Percentiles rank a stretch among this genome's conserved stretches.
These are phyloP conservation scores for Climacteris rufus DNA, from an alignment of 2,113 vertebrate species.

Conservation along the genomic window DNA sequence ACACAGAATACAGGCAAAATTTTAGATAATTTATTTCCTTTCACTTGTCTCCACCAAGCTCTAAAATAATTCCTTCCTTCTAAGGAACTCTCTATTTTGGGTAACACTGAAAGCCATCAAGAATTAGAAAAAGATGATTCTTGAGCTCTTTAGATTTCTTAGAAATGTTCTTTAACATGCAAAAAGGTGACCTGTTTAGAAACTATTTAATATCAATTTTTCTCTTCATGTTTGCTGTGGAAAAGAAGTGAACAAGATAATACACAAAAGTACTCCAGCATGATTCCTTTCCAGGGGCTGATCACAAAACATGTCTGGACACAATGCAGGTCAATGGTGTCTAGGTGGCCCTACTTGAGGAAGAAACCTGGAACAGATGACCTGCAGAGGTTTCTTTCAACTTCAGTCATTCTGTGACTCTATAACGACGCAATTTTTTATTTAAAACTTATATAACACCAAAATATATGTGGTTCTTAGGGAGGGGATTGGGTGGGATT, in stretches of 20 bases:
- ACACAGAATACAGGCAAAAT: neutral
- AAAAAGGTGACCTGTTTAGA: neutral
- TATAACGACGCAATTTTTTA: neutral
- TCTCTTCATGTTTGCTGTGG: neutral
- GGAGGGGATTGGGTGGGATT: accelerated
- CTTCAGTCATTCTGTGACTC: neutral
- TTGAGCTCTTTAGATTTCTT: neutral
- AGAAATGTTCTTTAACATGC: neutral
- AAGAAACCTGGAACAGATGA: neutral
- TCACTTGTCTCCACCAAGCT: neutral
- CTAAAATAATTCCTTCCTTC: neutral
- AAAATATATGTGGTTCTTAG: neutral
- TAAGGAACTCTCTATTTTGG: neutral
- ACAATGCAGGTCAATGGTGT: too few species aligned
- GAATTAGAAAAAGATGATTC: neutral
- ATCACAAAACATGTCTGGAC: neutral
- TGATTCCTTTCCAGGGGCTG: neutral
- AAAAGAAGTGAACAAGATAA: neutral
- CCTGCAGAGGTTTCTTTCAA: neutral
- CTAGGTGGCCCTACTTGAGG: too few species aligned
- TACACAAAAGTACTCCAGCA: neutral
- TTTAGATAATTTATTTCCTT: neutral
- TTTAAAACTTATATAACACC: neutral
- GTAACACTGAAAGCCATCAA: neutral
- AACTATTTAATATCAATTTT: neutral